Evolutionary conservation across 1,140 invertebrate species (phyloP), one percentile per base, ranked within the genome.

Genomic region (Neodiprion pinetum): DNA sequence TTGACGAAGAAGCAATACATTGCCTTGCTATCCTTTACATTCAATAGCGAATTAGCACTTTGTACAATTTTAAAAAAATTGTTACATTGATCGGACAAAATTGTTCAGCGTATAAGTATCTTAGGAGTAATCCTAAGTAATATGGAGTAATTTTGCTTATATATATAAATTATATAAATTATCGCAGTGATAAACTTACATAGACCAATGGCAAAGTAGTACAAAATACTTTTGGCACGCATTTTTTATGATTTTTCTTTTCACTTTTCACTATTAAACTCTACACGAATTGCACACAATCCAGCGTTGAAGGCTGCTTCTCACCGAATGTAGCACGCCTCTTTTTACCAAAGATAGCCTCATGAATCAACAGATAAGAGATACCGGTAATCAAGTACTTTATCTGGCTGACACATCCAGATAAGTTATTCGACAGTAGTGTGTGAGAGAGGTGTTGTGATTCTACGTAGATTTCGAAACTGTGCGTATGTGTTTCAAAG

Each of bases 121-220:
- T 40, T 5, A 5, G 1, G 28, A 5, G 28, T 40, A 40, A 40
- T 40, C 5, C 28, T 40, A 40, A 40, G 28, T 40, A 40, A 40
- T 40, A 40, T 40, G 4, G 28, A 40, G 28, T 40, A 40, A 67
- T 47, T 48, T 70, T 1, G 3, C 12, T 71, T n/a, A 28, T 74
- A 61, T 1, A 53, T 14, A 17, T 61, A 9, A 61, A 61, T 8
- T 17, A 17, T 61, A 14, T 14, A 61, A 61, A 61, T 61, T 61
- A 61, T 61, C 53, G 7, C 53, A 8, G n/a, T 61, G 53, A 61
- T 8, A 7, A 61, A 88, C 87, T 87, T 83, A 88, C 87, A 72
- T 11, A 87, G 79, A 50, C 79, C 82, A 50, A 88, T 73, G n/a
- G 83, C 73, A 12, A 88, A 70, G 70, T 85, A 87, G 70, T 79